phyloP scores from a whole-genome alignment of 2,888 invertebrate species.

The Anthrax anthrax region DNA sequence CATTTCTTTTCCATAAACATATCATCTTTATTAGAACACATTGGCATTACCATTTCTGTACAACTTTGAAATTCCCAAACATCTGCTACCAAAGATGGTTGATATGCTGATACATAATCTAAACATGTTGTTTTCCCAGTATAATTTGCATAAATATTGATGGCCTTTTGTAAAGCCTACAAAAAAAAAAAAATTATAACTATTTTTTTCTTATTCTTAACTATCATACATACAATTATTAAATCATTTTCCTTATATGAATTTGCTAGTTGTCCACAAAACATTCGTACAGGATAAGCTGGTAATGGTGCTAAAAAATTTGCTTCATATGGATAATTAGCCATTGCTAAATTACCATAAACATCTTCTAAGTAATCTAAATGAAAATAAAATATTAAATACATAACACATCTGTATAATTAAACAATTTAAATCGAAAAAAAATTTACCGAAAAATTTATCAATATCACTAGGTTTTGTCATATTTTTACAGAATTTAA shows the following conservation, averaged over 20 bases:
- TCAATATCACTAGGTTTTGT: conserved; percentile 41
- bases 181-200: conserved; percentile 14
- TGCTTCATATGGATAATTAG: conserved; percentile 83
- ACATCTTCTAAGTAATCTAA: conserved; percentile 54
- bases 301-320: conserved; percentile 73
- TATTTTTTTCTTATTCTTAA: background rate
- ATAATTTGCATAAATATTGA: conserved; percentile 69
- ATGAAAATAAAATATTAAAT: background rate
- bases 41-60: conserved; percentile 95
- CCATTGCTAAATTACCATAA: conserved; percentile 78
- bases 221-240: conserved; percentile 10
- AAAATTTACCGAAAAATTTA: conserved; percentile 13
- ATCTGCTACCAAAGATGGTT: conserved; percentile 42
- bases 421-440: background rate
- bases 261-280: conserved; percentile 40
- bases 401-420: background rate
- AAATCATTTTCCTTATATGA: conserved; percentile 11
- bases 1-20: conserved; percentile 71
- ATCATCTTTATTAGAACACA: conserved; percentile 66
- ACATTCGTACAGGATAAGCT: conserved; percentile 61
- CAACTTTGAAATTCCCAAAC: conserved; percentile 85
- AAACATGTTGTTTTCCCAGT: conserved; percentile 58
- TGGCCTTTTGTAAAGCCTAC: conserved; percentile 47
- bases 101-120: conserved; percentile 43
- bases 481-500: conserved; percentile 62